Conservation (phyloP, 2,113 vertebrate genomes). For the Eclectus roratus region DNA sequence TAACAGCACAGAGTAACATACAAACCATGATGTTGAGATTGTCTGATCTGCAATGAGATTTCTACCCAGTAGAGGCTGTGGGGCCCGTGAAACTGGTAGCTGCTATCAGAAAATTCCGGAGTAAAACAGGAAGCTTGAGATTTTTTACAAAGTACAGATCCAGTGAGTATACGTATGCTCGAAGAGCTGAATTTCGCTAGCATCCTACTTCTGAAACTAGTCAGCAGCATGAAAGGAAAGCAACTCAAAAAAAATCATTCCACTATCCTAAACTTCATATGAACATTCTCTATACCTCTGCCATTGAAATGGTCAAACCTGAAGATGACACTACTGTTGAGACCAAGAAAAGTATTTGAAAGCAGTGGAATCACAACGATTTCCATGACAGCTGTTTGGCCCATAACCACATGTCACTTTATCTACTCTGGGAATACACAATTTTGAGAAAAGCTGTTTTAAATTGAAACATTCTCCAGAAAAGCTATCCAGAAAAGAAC, state of each 20-base stretch:
- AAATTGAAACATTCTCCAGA: neutral
- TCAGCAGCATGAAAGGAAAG: neutral
- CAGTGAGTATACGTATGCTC: neutral
- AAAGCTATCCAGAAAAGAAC: neutral
- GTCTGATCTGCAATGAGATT: neutral
- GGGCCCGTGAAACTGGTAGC: neutral
- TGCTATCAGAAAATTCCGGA: neutral
- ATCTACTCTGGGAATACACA: neutral
- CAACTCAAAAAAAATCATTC: neutral
- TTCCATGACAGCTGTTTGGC: neutral
- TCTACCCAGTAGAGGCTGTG: neutral
- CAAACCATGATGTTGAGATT: neutral
- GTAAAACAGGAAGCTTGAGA: neutral
- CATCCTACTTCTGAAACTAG: neutral
- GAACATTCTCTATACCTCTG: neutral
- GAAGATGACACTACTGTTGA: neutral
- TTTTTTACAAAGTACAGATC: neutral
- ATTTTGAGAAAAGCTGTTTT: neutral
- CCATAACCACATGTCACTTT: neutral
- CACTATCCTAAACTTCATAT: neutral
- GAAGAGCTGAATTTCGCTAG: neutral
- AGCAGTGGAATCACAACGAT: neutral
- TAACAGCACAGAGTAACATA: neutral
- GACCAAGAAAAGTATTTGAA: neutral
- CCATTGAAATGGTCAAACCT: neutral